Base-by-base conservation (phyloP, 2,113 vertebrate species). In the Entosphenus tridentatus region DNA sequence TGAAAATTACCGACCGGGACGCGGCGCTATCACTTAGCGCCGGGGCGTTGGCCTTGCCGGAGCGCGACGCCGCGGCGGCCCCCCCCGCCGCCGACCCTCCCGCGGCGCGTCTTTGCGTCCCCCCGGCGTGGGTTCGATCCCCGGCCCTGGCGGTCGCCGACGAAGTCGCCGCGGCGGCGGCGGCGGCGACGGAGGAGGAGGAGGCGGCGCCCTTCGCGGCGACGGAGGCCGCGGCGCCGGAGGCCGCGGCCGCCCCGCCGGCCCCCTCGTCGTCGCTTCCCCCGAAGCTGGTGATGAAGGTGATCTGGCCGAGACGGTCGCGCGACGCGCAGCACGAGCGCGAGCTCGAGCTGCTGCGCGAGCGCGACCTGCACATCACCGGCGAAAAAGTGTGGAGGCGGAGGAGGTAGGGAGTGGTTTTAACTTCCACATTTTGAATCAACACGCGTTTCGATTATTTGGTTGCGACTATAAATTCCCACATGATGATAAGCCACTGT, bases 1-100 rank as follows among this genome's bases (percentile, higher is more conserved):
- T 78, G 81, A 83, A 86, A 86, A 84, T 85, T 91, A 95, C 89
- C 84, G 89, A 95, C 89, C 89, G 89, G 88, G 89, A 84, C 76
- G 83, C 82, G 81, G 84, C 79, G 83, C 85, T 89, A 85, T 87
- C 88, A 85, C 87, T 87, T 84, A 86, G 79, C 76, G 78, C 80
- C 67, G 76, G 70, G 79, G 78, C 77, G 80, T 80, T 75, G 76
- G 77, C 73, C 76, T 39, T 39, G 39, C 39, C 39, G 39, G 39
- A 39, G 39, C 39, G 39, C 39, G 39, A 39, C 39, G 39, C 39
- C 6, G 39, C 39, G 39, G 39, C 39, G 39, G 39, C 39, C 5
- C 39, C 39, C 39, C 39, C 39, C 39, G 39, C 39, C 39, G 39
- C 39, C 39, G 39, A 39, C 39, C 39, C 39, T 39, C 39, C 39